Evolutionary conservation across 2,113 vertebrate species (phyloP).

Genomic region (Microtus ochrogaster): DNA sequence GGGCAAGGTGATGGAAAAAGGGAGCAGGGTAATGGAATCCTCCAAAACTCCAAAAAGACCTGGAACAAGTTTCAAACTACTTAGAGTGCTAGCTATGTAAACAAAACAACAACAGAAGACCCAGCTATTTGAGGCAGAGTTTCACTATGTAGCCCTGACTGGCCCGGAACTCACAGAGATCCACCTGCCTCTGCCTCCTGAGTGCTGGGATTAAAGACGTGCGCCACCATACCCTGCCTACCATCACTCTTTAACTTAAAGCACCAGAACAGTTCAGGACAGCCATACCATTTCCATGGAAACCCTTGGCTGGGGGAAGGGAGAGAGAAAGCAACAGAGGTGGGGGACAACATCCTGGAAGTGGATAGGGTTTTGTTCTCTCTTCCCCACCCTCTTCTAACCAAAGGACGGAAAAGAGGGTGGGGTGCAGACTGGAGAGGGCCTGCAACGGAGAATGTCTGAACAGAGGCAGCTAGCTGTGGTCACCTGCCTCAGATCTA

Average conservation of each 20-base stretch:
- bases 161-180: background rate
- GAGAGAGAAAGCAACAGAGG: background rate
- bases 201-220: background rate
- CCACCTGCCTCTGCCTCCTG: background rate
- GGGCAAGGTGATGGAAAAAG: background rate
- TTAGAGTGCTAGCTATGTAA: constrained; percentile 31
- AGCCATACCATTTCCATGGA: constrained; percentile 42
- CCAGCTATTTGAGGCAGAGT: constrained; percentile 39
- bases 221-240: background rate
- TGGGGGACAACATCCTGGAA: background rate
- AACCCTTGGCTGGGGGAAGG: background rate
- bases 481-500: constrained; percentile 24
- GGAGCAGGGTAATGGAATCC: background rate
- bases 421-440: background rate
- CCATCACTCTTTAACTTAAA: constrained; percentile 42
- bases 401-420: background rate
- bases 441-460: background rate
- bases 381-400: background rate
- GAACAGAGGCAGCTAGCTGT: background rate
- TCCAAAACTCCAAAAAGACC: constrained; percentile 54
- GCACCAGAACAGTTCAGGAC: background rate
- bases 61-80: constrained; percentile 56
- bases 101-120: constrained; percentile 25
- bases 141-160: too few relatives aligned
- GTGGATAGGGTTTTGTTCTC: background rate